Percentiles rank a stretch among this genome's conserved stretches.
These are phyloP conservation scores for Lophius americanus DNA, from an alignment of 2,797 vertebrate species.

Conservation along the genomic window DNA sequence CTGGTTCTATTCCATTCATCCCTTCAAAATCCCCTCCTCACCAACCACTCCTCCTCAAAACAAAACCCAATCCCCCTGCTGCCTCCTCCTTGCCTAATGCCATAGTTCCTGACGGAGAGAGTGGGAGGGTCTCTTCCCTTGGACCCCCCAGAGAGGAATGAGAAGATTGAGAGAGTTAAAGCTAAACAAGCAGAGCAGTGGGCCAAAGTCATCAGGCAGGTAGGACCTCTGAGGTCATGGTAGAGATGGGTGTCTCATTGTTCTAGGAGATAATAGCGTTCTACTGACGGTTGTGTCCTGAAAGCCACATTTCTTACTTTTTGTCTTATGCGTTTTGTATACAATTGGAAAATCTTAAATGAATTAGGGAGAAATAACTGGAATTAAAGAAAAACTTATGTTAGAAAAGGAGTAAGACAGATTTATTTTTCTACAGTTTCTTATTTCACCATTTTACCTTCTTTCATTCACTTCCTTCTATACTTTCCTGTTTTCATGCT, in stretches of 20 bases:
- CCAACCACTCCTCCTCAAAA: slow-evolving; percentile 58
- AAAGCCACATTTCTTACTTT: background rate
- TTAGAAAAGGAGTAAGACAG: slow-evolving; percentile 10
- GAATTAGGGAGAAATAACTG: slow-evolving; percentile 6
- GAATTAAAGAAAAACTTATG: no score
- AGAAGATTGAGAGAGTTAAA: slow-evolving; percentile 87
- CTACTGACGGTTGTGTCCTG: slow-evolving; percentile 22
- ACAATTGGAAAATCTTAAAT: background rate
- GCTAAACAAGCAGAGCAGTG: slow-evolving; percentile 94
- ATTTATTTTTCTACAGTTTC: slow-evolving; percentile 32
- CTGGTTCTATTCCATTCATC: slow-evolving; percentile 46
- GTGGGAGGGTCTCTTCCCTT: slow-evolving; percentile 81
- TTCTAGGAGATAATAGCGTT: slow-evolving; percentile 26
- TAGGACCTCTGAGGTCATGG: slow-evolving; percentile 80
- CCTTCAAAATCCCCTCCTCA: slow-evolving; percentile 15
- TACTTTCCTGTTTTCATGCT: slow-evolving; percentile 39
- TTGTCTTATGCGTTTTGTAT: slow-evolving; percentile 15
- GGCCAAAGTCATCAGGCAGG: slow-evolving; percentile 97
- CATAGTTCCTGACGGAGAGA: slow-evolving; percentile 93
- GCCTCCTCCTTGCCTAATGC: slow-evolving; percentile 67
- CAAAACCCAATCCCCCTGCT: slow-evolving; percentile 48
- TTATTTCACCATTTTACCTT: slow-evolving; percentile 54
- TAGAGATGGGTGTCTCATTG: slow-evolving; percentile 32
- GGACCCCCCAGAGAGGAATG: slow-evolving; percentile 86
- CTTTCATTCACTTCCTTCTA: slow-evolving; percentile 55